Percentiles rank a stretch among this genome's conserved stretches.
Conservation (phyloP, 2,113 vertebrate species). For the Ageneiosus marmoratus region DNA sequence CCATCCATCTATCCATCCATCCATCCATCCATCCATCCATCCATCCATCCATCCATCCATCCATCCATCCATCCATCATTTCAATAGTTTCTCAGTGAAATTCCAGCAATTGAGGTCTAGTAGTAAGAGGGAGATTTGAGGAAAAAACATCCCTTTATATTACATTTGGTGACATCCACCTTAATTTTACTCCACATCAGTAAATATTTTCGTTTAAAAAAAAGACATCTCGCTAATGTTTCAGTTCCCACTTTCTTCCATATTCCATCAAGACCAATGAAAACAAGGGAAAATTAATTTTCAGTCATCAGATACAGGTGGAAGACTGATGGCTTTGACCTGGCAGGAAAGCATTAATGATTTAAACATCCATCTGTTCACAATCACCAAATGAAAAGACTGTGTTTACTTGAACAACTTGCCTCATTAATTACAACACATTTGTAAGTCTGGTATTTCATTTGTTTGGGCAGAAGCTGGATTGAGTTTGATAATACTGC, state of each 20-base stretch:
- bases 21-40: no score
- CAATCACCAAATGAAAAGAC: background rate
- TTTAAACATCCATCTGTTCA: slow-evolving; percentile 34
- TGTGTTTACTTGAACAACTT: background rate
- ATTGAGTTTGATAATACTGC: background rate
- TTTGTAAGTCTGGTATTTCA: background rate
- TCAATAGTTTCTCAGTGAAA: background rate
- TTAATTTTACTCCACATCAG: background rate
- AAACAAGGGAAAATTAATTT: slow-evolving; percentile 35
- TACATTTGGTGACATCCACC: background rate
- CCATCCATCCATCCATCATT: background rate
- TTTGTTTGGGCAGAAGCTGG: background rate
- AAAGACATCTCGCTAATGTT: background rate
- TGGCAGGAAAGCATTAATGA: slow-evolving; percentile 34
- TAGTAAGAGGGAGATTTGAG: background rate
- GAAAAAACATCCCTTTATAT: background rate
- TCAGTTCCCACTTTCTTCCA: background rate
- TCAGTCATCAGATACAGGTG: slow-evolving; percentile 35
- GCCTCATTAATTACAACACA: background rate
- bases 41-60: background rate
- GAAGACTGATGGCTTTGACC: slow-evolving; percentile 31
- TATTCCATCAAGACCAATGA: slow-evolving; percentile 37
- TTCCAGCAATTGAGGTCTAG: background rate
- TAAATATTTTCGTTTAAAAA: background rate
- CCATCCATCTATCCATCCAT: background rate